Percentiles rank a stretch among this genome's conserved stretches.
Conservation (phyloP, 2,888 invertebrate species). For the Marasmarcha lunaedactyla region DNA sequence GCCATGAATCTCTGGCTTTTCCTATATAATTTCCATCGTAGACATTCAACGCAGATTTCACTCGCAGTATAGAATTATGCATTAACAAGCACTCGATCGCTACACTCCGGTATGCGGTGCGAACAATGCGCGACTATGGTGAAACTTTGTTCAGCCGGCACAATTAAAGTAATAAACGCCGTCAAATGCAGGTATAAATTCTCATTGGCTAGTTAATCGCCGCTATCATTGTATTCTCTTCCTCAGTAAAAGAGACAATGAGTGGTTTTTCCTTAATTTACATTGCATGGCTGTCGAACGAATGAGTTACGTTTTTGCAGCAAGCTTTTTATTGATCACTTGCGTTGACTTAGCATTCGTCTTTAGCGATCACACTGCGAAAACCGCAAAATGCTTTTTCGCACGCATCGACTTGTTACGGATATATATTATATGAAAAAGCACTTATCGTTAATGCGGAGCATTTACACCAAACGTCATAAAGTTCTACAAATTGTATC, state of each 20-base stretch:
- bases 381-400: constrained; percentile 47
- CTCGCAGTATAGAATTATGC: constrained; percentile 50
- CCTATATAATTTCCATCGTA: constrained; percentile 16
- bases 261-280: constrained; percentile 42
- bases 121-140: constrained; percentile 48
- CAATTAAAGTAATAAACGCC: constrained; percentile 59
- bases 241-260: constrained; percentile 51
- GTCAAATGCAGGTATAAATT: constrained; percentile 43
- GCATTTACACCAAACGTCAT: constrained; percentile 14
- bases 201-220: constrained; percentile 54
- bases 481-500: constrained; percentile 26
- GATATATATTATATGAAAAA: constrained; percentile 25
- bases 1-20: constrained; percentile 16
- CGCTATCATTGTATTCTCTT: constrained; percentile 59
- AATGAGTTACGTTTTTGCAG: constrained; percentile 30
- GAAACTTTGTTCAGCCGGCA: constrained; percentile 56
- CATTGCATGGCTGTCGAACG: constrained; percentile 46
- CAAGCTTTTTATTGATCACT: constrained; percentile 22
- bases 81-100: constrained; percentile 42
- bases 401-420: constrained; percentile 37
- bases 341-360: constrained; percentile 16
- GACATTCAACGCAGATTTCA: constrained; percentile 42
- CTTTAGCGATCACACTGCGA: constrained; percentile 29
- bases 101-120: constrained; percentile 39
- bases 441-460: constrained; percentile 12